phyloP scores from a whole-genome alignment of 2,888 invertebrate genomes.

The Brachypalpus laphriformis region DNA sequence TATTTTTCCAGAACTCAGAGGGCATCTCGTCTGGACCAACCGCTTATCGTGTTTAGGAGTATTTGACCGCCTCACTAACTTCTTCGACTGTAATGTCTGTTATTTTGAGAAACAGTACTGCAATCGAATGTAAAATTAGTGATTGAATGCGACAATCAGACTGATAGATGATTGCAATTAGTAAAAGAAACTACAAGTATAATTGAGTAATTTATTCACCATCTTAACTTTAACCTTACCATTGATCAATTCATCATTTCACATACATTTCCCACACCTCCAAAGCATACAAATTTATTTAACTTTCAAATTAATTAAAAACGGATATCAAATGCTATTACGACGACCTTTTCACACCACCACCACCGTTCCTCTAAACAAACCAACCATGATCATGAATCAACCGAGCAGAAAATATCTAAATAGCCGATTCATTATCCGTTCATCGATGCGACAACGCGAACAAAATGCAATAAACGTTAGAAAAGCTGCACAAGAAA shows the following conservation, averaged over 20 bases:
- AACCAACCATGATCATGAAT: constrained; percentile 46
- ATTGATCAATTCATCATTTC: not conserved
- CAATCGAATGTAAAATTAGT: too few species aligned
- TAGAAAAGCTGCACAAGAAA: constrained; percentile 28
- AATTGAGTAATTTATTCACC: not conserved
- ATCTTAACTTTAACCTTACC: constrained; percentile 18
- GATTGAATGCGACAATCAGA: not conserved
- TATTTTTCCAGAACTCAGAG: too few species aligned
- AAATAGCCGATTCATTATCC: constrained; percentile 5
- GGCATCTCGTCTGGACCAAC: too few species aligned
- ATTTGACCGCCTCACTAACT: too few species aligned
- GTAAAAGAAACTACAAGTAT: not conserved
- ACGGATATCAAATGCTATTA: constrained; percentile 25
- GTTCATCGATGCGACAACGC: constrained; percentile 10
- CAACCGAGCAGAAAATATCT: constrained; percentile 25
- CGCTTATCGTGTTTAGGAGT: too few species aligned
- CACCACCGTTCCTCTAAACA: not conserved
- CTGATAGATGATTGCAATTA: constrained; percentile 12
- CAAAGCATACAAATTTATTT: constrained; percentile 12
- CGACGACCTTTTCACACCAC: constrained; percentile 53
- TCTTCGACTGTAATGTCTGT: too few species aligned
- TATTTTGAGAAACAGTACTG: too few species aligned
- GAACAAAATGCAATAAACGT: constrained; percentile 13
- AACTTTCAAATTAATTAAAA: constrained; percentile 43
- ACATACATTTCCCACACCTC: constrained; percentile 17